A percentile compares a stretch with the other conserved stretches of the same genome.
These are phyloP conservation scores for Aproaerema taeniolella DNA, from an alignment of 2,888 invertebrate species.

Conservation along the genomic window DNA sequence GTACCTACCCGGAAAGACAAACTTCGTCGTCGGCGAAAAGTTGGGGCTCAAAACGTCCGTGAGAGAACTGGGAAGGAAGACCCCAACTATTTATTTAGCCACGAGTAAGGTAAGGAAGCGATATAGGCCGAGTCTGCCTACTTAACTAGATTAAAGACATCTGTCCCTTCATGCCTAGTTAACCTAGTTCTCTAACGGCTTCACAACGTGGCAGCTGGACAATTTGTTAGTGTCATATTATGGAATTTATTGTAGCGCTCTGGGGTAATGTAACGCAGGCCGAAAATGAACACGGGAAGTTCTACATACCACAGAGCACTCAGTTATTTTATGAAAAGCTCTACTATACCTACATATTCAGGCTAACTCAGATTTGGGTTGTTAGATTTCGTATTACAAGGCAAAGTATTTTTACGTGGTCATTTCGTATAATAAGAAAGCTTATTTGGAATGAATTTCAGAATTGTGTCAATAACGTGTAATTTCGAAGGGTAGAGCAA, in stretches of 20 bases:
- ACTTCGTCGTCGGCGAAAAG: constrained; percentile 12
- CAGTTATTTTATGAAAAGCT: background rate
- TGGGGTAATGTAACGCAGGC: background rate
- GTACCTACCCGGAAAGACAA: constrained; percentile 6
- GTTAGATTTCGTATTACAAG: too few relatives aligned
- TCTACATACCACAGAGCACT: too few relatives aligned
- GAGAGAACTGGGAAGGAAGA: constrained; percentile 9
- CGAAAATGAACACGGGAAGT: background rate
- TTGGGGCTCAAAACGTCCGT: constrained; percentile 13
- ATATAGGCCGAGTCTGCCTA: constrained; percentile 4
- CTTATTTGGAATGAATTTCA: background rate
- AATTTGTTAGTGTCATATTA: background rate
- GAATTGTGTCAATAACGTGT: background rate
- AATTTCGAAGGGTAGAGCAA: background rate
- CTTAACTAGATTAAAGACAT: constrained; percentile 8
- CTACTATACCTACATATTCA: too few relatives aligned
- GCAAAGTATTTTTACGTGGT: too few relatives aligned
- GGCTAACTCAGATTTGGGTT: too few relatives aligned
- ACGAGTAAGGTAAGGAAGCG: constrained; percentile 9
- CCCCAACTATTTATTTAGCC: constrained; percentile 7
- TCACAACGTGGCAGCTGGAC: background rate
- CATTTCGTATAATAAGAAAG: too few relatives aligned
- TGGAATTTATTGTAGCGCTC: background rate
- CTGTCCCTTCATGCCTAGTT: constrained; percentile 5
- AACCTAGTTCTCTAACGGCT: constrained; percentile 3